Conservation (phyloP, 2,888 invertebrate genomes). For the Micoletzkya japonica region DNA sequence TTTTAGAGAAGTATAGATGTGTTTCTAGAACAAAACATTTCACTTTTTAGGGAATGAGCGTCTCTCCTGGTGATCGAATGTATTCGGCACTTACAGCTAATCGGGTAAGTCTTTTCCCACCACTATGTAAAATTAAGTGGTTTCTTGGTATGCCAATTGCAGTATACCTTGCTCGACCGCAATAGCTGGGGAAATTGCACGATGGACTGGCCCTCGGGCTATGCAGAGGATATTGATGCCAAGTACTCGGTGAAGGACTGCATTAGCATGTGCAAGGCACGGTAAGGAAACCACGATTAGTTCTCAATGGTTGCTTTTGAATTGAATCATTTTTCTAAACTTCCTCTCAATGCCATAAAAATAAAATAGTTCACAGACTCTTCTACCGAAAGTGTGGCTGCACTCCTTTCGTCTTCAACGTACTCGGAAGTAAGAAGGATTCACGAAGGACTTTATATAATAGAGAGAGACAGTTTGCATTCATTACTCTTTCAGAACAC, state of each 20-base stretch:
- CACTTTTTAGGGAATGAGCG: slow-evolving; percentile 23
- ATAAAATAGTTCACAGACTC: no score
- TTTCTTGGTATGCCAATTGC: not conserved
- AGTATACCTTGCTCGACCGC: slow-evolving; percentile 22
- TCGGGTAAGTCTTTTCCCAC: slow-evolving; percentile 1
- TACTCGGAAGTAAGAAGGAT: no score
- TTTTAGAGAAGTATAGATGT: not conserved
- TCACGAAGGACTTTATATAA: no score
- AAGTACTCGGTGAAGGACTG: slow-evolving; percentile 26
- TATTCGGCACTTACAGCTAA: slow-evolving; percentile 16
- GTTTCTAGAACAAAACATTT: not conserved
- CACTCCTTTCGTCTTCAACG: no score
- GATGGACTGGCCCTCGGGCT: not conserved
- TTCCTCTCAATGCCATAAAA: no score
- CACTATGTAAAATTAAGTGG: not conserved
- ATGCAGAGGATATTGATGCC: not conserved
- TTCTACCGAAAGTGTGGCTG: no score
- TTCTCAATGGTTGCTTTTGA: no score
- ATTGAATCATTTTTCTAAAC: no score
- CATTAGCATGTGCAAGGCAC: slow-evolving; percentile 17
- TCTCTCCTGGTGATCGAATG: slow-evolving; percentile 27
- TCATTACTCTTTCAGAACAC: no score
- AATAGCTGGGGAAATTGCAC: slow-evolving; percentile 27
- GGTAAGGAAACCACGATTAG: no score
- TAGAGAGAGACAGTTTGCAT: no score